phyloP scores from a whole-genome alignment of 2,888 invertebrate genomes.

The Sacculina carcini region DNA sequence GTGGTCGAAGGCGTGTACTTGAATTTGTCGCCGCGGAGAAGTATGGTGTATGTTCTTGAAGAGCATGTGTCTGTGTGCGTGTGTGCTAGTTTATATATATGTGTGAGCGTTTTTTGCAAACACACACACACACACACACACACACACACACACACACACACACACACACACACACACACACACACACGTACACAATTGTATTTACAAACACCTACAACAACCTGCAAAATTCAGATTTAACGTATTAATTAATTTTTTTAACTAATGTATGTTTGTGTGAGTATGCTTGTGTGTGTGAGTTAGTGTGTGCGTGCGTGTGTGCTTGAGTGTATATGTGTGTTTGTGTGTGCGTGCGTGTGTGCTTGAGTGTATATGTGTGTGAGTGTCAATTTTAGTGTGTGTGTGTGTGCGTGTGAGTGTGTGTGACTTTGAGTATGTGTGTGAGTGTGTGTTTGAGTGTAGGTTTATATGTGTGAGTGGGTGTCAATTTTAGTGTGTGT shows the following conservation, averaged over 20 bases:
- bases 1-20: too few relatives aligned
- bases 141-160: neutral
- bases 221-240: too few relatives aligned
- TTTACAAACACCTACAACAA: too few relatives aligned
- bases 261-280: neutral
- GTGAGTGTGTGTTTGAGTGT: neutral
- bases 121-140: conserved; percentile 1
- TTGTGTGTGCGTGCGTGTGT: neutral
- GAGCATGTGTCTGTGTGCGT: too few relatives aligned
- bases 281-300: neutral
- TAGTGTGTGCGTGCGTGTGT: too few relatives aligned
- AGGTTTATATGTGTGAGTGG: neutral
- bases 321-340: neutral
- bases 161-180: neutral
- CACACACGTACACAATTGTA: neutral
- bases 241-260: too few relatives aligned
- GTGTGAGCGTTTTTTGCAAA: too few relatives aligned
- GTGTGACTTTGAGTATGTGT: neutral
- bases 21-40: too few relatives aligned
- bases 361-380: neutral
- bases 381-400: neutral
- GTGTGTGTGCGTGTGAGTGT: neutral
- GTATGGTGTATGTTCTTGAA: too few relatives aligned
- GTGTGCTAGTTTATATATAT: too few relatives aligned
- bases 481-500: neutral